Evolutionary conservation across 2,797 vertebrate genomes (phyloP), one percentile per base, ranked within the genome.

Genomic region (Schizopygopsis pylzovi): DNA sequence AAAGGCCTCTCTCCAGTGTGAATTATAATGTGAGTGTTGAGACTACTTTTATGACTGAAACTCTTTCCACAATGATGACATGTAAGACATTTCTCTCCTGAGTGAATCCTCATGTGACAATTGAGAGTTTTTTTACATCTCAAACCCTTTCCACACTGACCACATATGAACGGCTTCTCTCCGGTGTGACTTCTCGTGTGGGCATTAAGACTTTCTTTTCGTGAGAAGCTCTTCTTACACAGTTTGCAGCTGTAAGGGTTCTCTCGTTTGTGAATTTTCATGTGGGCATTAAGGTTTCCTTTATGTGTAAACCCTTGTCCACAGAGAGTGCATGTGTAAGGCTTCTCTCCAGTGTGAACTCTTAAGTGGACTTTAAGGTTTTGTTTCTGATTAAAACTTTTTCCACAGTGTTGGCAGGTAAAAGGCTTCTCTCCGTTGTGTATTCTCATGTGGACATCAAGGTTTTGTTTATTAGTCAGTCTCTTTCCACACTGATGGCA

Each of bases 231-330:
- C 56, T 25, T 61, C 56, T n/a, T 11, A 61, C 56, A 61, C n/a
- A 12, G 56, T 61, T 61, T 61, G 56, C 22, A 61, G 56, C n/a
- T 61, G n/a, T 61, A 61, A 25, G 56, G 56, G n/a, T n/a, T 61
- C n/a, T 61, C n/a, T 61, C 56, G 22, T 12, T 61, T 61, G 10
- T 61, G 56, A 25, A 61, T 25, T 61, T 10, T 61, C 56, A 61
- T 61, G 56, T 61, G 56, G 56, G 56, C 56, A 61, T 61, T 61
- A 61, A 61, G n/a, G 20, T 61, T 61, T 61, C 56, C 56, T 61
- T 61, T 61, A 25, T 61, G n/a, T 5, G 56, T 61, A 61, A 61
- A 61, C 4, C 56, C 56, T 11, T 61, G 56, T n/a, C 56, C 56
- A 61, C 56, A 61, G 10, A 12, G 56, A 61, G 56, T 25, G 56